Conservation (phyloP, 2,797 vertebrate genomes). For the Prunella strophiata region DNA sequence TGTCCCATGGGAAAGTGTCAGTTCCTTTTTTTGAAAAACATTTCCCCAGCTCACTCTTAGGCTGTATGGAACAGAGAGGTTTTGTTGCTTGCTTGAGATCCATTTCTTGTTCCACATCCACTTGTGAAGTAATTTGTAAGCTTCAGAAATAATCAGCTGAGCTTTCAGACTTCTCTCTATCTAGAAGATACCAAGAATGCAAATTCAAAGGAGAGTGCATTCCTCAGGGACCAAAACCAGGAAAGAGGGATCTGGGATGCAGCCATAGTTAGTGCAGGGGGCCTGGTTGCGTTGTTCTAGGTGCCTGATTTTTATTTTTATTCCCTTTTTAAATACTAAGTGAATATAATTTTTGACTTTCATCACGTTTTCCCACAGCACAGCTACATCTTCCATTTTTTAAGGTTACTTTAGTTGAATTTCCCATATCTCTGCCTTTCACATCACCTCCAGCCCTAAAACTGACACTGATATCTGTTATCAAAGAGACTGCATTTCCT, state of each 20-base stretch:
- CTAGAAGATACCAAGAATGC: neutral
- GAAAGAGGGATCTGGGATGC: neutral
- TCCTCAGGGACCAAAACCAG: neutral
- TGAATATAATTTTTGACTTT: neutral
- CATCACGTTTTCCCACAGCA: neutral
- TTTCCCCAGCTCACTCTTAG: neutral
- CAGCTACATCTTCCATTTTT: neutral
- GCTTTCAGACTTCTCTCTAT: neutral
- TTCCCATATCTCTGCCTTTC: neutral
- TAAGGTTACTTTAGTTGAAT: neutral
- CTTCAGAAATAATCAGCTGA: neutral
- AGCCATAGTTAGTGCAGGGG: neutral
- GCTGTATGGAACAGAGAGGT: neutral
- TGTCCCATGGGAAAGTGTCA: neutral
- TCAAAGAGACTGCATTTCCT: neutral
- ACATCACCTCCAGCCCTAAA: neutral
- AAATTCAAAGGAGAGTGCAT: neutral
- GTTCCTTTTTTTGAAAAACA: neutral
- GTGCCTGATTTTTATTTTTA: neutral
- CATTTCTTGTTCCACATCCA: neutral
- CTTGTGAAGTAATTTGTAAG: neutral
- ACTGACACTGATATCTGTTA: neutral
- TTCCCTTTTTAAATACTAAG: neutral
- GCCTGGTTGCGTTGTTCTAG: neutral
- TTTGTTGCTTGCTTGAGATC: neutral